A percentile compares a stretch with the other conserved stretches of the same genome.
Conservation (phyloP, 2,113 vertebrate genomes). For the Oreotrochilus melanogaster region DNA sequence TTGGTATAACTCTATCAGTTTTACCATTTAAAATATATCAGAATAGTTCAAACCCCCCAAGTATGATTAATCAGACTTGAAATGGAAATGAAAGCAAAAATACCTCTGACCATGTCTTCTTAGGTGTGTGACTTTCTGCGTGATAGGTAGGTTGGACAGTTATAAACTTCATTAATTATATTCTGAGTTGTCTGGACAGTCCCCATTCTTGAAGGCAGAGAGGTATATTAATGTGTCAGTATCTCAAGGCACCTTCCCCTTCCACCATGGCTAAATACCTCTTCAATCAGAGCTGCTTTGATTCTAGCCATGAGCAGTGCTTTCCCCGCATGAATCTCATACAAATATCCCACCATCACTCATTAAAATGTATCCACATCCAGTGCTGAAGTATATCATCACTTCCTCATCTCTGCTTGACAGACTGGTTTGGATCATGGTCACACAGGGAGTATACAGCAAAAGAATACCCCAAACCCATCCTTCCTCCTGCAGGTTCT, state of each 20-base stretch:
- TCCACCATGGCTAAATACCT: background rate
- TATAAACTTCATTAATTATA: background rate
- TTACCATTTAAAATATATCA: background rate
- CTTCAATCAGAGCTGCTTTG: background rate
- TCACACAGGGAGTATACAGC: background rate
- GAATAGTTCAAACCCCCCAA: background rate
- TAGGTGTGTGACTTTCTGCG: background rate
- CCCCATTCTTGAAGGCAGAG: background rate
- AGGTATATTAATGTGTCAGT: background rate
- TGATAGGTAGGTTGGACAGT: background rate
- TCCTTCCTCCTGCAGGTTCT: background rate
- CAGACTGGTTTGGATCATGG: background rate
- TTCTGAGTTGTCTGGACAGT: accelerated
- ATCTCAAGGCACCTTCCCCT: background rate
- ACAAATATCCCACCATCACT: background rate
- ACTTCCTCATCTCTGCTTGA: background rate
- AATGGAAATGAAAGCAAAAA: background rate
- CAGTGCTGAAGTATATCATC: background rate
- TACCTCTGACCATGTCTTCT: background rate
- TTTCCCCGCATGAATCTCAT: background rate
- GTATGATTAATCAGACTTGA: background rate
- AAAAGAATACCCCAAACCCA: background rate
- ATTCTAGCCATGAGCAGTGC: background rate
- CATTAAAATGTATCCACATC: background rate
- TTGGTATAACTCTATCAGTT: background rate